Conservation (phyloP, 1,140 invertebrate genomes). For the Cheumatopsyche charites region DNA sequence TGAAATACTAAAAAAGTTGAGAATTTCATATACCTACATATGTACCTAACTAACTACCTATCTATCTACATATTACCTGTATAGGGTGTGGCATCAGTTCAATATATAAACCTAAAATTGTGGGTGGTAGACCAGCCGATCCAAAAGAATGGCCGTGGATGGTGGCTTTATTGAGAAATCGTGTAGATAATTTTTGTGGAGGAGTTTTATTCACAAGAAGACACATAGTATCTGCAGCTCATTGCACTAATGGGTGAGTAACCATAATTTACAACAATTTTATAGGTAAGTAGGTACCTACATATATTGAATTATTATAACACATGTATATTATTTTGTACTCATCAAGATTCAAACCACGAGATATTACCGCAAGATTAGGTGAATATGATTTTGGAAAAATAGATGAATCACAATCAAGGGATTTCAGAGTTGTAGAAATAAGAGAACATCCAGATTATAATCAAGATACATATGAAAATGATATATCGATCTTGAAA, state of each 20-base stretch:
- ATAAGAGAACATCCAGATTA: conserved; percentile 71
- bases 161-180: conserved; percentile 67
- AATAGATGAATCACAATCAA: conserved; percentile 66
- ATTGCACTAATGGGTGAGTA: conserved; percentile 68
- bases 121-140: conserved; percentile 69
- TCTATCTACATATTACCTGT: conserved; percentile 8
- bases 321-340: too few relatives aligned
- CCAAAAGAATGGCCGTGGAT: conserved; percentile 84
- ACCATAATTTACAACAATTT: too few relatives aligned
- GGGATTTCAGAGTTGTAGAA: conserved; percentile 69
- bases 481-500: conserved; percentile 83
- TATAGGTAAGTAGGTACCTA: too few relatives aligned
- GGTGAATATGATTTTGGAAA: conserved; percentile 80
- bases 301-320: too few relatives aligned
- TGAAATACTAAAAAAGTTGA: background rate
- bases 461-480: conserved; percentile 68
- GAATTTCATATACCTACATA: too few relatives aligned
- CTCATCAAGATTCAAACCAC: conserved; percentile 66
- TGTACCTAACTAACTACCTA: too few relatives aligned
- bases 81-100: conserved; percentile 73
- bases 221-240: conserved; percentile 81
- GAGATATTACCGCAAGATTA: conserved; percentile 72
- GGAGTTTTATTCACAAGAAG: conserved; percentile 78
- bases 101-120: conserved; percentile 62
- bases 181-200: conserved; percentile 71